phyloP scores from a whole-genome alignment of 2,888 invertebrate species.

The Crocallis elinguaria region DNA sequence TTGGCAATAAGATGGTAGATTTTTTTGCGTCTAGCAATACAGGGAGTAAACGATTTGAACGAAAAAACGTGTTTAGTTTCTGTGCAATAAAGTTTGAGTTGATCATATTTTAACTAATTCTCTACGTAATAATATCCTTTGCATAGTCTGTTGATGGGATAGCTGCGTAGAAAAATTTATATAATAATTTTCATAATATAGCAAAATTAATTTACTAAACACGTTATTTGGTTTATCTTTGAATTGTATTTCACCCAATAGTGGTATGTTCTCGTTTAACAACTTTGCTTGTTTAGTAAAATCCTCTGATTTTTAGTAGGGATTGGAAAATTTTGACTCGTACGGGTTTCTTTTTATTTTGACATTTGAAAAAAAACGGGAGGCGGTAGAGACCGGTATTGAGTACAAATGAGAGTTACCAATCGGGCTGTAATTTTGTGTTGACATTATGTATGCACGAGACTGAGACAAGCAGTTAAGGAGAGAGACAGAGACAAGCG shows the following conservation, averaged over 20 bases:
- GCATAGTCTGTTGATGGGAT: too few species aligned
- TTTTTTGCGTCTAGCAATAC: constrained; percentile 19
- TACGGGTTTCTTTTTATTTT: constrained; percentile 14
- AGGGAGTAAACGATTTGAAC: constrained; percentile 8
- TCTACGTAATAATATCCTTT: too few species aligned
- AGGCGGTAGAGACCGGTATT: constrained; percentile 37
- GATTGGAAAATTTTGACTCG: constrained; percentile 1
- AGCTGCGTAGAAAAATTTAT: too few species aligned
- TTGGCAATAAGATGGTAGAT: constrained; percentile 15
- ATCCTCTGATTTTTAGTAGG: neutral
- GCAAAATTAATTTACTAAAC: too few species aligned
- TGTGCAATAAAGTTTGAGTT: neutral
- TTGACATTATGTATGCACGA: constrained; percentile 14
- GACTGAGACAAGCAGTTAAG: neutral
- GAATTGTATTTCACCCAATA: neutral
- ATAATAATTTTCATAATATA: too few species aligned
- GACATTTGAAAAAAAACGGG: constrained; percentile 15
- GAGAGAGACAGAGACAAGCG: neutral
- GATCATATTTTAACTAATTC: neutral
- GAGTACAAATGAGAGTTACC: constrained; percentile 63
- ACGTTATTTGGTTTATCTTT: neutral
- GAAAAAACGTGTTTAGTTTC: neutral
- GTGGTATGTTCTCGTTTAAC: neutral
- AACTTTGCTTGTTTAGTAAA: neutral
- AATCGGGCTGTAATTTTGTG: constrained; percentile 56